These are phyloP conservation scores for Agrenia bidenticulata DNA, from an alignment of 2,888 invertebrate genomes.

Conservation along the genomic window DNA sequence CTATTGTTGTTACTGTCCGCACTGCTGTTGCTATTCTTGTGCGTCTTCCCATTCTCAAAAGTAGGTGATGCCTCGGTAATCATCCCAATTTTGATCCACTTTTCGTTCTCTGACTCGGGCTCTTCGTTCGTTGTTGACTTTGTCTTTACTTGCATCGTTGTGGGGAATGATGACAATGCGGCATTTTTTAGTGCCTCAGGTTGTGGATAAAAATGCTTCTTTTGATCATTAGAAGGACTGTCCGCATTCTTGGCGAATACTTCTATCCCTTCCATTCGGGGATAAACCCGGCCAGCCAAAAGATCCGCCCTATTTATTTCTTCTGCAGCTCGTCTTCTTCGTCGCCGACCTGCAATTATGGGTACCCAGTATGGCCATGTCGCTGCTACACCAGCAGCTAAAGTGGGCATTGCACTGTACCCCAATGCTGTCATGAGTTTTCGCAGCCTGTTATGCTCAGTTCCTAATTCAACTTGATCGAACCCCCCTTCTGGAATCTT, in stretches of 20 bases:
- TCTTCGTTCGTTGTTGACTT: conserved; percentile 37
- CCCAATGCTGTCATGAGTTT: conserved; percentile 50
- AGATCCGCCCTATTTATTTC: too few species aligned
- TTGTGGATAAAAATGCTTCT: neutral
- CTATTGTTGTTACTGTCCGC: conserved; percentile 31
- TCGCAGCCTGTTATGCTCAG: conserved; percentile 35
- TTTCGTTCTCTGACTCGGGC: conserved; percentile 32
- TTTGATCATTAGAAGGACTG: neutral
- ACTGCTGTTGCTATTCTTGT: conserved; percentile 20
- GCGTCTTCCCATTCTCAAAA: conserved; percentile 27
- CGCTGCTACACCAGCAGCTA: conserved; percentile 52
- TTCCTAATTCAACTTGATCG: conserved; percentile 17
- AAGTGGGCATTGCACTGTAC: conserved; percentile 51
- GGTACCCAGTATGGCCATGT: conserved; percentile 53
- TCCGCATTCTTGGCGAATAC: neutral
- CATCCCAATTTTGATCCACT: conserved; percentile 54
- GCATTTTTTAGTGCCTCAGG: conserved; percentile 20
- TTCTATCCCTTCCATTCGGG: too few species aligned
- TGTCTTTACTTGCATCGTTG: conserved; percentile 32
- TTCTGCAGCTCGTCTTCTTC: conserved; percentile 27
- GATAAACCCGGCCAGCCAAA: too few species aligned
- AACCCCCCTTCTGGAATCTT: conserved; percentile 32
- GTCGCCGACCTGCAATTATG: conserved; percentile 41
- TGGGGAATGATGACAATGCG: conserved; percentile 23
- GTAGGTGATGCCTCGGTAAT: conserved; percentile 49